Conservation (phyloP, 1,140 invertebrate species). For the Batillaria attramentaria region DNA sequence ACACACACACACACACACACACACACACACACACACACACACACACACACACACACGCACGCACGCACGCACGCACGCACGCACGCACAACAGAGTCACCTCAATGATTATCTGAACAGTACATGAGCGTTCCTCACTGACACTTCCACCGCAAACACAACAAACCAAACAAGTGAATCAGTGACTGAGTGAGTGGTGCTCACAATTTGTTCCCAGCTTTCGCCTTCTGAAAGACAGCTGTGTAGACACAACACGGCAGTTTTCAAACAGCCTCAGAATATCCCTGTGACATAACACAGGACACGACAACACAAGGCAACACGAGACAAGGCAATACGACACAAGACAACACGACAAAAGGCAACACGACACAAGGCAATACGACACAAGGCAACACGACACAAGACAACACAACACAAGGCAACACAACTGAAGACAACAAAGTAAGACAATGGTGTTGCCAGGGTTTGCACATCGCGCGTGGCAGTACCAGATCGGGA, state of each 20-base stretch:
- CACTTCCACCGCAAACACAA: not conserved
- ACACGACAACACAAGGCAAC: not conserved
- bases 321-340: not conserved
- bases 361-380: not conserved
- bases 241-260: not conserved
- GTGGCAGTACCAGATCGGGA: too few relatives aligned
- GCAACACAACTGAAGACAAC: not conserved
- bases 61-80: not conserved
- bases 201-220: not conserved
- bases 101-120: not conserved
- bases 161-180: not conserved
- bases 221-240: not conserved
- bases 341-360: not conserved
- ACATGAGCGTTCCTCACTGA: not conserved
- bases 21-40: constrained; percentile 15
- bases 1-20: constrained; percentile 12
- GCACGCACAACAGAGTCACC: not conserved
- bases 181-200: not conserved
- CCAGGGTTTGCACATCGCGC: too few relatives aligned
- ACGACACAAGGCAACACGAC: not conserved
- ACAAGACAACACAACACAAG: not conserved
- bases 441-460: not conserved
- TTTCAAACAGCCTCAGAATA: not conserved
- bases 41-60: constrained; percentile 4
- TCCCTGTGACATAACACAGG: not conserved